Conservation (phyloP, 2,888 invertebrate species). For the Sminthurides aquaticus region DNA sequence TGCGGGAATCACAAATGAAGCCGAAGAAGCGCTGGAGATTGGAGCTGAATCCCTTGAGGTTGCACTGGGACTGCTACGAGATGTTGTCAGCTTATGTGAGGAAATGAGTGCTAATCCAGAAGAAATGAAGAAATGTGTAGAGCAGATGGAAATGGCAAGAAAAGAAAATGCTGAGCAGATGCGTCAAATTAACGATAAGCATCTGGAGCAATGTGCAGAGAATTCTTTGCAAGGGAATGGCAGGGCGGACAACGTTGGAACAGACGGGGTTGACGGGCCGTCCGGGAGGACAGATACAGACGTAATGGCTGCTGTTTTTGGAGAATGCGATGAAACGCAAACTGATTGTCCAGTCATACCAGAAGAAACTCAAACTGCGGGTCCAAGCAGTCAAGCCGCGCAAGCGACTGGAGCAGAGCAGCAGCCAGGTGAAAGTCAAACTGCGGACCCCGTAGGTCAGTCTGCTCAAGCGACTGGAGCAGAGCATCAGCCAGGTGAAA, state of each 20-base stretch:
- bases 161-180: not conserved
- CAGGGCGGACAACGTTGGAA: not conserved
- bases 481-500: too few species aligned
- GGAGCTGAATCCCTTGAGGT: conserved; percentile 14
- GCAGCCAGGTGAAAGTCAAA: too few species aligned
- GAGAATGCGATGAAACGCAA: not conserved
- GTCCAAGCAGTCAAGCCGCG: not conserved
- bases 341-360: too few species aligned
- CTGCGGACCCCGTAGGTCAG: too few species aligned
- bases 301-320: not conserved
- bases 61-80: conserved; percentile 8
- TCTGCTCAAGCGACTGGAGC: too few species aligned
- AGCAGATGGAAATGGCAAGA: conserved; percentile 1
- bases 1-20: conserved; percentile 8
- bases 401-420: too few species aligned
- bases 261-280: not conserved
- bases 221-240: not conserved
- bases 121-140: conserved; percentile 1
- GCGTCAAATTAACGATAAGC: not conserved
- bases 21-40: conserved; percentile 11
- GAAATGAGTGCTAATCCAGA: conserved; percentile 12
- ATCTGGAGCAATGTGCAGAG: not conserved
- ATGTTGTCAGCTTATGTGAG: conserved; percentile 6
- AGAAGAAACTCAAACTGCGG: too few species aligned
- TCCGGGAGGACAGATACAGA: not conserved